Percentiles rank a stretch among this genome's conserved stretches.
These are phyloP conservation scores for Agapornis canus DNA, from an alignment of 2,797 vertebrate species.

Conservation along the genomic window DNA sequence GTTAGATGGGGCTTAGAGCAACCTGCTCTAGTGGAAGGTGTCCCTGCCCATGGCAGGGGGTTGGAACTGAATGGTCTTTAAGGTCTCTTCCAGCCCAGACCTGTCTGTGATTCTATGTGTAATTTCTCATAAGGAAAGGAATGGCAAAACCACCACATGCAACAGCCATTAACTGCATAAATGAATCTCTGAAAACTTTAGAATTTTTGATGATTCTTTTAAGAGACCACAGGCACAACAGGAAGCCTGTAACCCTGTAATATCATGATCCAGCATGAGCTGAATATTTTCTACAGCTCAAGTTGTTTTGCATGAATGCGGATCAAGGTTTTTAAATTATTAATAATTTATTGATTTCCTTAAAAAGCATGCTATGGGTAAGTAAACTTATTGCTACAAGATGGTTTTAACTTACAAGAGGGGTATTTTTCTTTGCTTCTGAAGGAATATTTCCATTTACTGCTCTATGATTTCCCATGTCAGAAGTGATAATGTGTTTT, in stretches of 20 bases:
- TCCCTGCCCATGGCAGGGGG: neutral
- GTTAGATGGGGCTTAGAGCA: neutral
- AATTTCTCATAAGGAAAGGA: neutral
- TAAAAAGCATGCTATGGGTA: neutral
- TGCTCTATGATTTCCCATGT: neutral
- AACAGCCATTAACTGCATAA: neutral
- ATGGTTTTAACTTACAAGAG: neutral
- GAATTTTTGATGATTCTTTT: neutral
- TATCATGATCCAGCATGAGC: neutral
- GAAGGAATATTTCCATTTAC: neutral
- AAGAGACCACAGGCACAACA: neutral
- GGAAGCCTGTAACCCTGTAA: neutral
- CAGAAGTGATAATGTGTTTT: neutral
- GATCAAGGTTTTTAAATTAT: neutral
- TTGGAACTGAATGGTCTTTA: neutral
- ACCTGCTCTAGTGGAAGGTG: neutral
- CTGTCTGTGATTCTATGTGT: neutral
- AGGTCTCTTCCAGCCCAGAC: neutral
- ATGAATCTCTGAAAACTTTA: neutral
- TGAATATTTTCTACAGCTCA: neutral
- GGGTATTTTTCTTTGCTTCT: neutral
- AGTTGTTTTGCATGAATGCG: fast-evolving
- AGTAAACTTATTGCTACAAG: neutral
- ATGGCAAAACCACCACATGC: neutral
- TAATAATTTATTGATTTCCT: neutral